Conservation (phyloP, 2,888 invertebrate species). For the Chelonus formosanus region DNA sequence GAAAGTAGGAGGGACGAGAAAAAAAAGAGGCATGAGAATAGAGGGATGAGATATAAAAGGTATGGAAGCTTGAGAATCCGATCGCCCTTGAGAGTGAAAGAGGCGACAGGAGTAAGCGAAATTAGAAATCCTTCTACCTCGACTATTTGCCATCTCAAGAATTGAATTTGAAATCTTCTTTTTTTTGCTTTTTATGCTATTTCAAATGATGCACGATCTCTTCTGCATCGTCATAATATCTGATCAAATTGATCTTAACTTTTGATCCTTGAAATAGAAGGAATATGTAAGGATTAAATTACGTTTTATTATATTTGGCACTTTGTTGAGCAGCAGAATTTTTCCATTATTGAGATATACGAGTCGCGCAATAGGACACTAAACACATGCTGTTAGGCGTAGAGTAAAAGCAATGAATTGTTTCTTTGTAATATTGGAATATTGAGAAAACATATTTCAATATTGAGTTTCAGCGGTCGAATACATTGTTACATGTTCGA, state of each 20-base stretch:
- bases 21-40: not conserved
- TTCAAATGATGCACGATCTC: conserved; percentile 22
- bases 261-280: conserved; percentile 21
- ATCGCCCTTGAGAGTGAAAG: conserved; percentile 8
- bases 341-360: conserved; percentile 12
- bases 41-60: not conserved
- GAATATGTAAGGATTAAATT: conserved; percentile 25
- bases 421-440: conserved; percentile 55
- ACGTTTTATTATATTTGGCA: conserved; percentile 27
- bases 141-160: conserved; percentile 20
- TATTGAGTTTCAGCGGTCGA: conserved; percentile 33
- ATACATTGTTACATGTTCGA: not conserved
- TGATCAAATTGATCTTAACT: conserved; percentile 29
- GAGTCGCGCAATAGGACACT: conserved; percentile 5
- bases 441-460: conserved; percentile 59
- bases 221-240: conserved; percentile 27
- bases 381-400: conserved; percentile 8
- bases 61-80: not conserved
- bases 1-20: not conserved
- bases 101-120: conserved; percentile 28
- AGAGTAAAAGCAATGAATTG: conserved; percentile 52
- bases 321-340: conserved; percentile 21
- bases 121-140: conserved; percentile 27
- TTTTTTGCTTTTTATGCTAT: conserved; percentile 8
- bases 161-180: conserved; percentile 24